Conservation (phyloP, 2,113 vertebrate species). For the Trematocara stigmaticum region DNA sequence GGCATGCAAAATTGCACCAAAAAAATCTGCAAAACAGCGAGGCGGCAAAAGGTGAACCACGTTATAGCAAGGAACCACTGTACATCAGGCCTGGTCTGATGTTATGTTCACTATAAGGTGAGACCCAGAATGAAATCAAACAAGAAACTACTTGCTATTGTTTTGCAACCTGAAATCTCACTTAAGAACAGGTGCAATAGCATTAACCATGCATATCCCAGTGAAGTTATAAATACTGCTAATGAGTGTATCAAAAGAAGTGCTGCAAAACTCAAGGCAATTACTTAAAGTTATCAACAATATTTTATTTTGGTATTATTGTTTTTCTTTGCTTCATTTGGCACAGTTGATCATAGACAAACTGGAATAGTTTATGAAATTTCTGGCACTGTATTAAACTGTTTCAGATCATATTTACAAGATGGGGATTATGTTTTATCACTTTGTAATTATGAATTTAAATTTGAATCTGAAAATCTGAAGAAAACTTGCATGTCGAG, state of each 20-base stretch:
- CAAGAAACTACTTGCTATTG: not conserved
- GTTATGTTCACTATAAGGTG: not conserved
- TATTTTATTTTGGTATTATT: not conserved
- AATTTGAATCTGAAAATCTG: not conserved
- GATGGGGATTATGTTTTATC: not conserved
- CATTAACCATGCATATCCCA: not conserved
- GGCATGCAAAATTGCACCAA: not conserved
- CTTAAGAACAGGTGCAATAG: not conserved
- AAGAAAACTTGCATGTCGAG: not conserved
- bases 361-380: not conserved
- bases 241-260: not conserved
- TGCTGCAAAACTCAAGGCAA: not conserved
- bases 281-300: not conserved
- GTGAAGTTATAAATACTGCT: not conserved
- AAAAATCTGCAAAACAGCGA: not conserved
- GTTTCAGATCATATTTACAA: not conserved
- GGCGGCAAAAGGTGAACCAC: not conserved
- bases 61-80: not conserved
- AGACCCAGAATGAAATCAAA: not conserved
- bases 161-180: not conserved
- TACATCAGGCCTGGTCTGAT: not conserved
- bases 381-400: not conserved
- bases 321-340: not conserved
- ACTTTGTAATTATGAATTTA: not conserved
- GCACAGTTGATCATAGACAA: not conserved